phyloP scores from a whole-genome alignment of 2,888 invertebrate genomes.

The Himalopsyche japonica region DNA sequence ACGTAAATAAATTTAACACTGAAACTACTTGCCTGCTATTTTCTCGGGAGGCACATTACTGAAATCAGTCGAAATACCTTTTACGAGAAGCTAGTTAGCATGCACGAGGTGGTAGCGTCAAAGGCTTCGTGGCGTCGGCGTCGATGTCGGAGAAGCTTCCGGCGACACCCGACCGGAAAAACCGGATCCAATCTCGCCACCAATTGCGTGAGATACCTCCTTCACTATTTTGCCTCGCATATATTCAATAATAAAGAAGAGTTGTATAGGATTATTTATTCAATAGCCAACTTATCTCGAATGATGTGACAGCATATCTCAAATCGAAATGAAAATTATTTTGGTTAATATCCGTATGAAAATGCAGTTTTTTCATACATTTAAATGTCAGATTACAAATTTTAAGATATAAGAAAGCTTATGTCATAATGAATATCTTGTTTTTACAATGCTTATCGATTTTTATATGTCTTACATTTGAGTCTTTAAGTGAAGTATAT shows the following conservation, averaged over 20 bases:
- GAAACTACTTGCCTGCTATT: neutral
- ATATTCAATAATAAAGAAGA: neutral
- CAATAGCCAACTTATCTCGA: neutral
- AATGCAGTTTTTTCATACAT: too few relatives aligned
- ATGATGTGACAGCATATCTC: neutral
- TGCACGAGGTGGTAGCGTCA: neutral
- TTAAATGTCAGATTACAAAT: too few relatives aligned
- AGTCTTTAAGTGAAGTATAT: too few relatives aligned
- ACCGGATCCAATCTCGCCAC: slow-evolving; percentile 6
- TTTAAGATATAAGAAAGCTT: too few relatives aligned
- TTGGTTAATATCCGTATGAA: too few relatives aligned
- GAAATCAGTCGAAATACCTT: neutral
- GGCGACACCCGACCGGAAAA: slow-evolving; percentile 3
- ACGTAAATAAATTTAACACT: neutral
- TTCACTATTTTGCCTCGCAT: too few relatives aligned
- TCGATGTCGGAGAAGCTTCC: slow-evolving; percentile 15
- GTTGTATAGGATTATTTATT: neutral
- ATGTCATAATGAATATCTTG: too few relatives aligned
- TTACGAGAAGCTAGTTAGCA: neutral
- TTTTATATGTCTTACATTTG: too few relatives aligned
- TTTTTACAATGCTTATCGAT: too few relatives aligned
- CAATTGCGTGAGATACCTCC: neutral
- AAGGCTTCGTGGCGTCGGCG: neutral
- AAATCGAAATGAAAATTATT: neutral
- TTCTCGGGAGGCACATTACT: neutral